Conservation (phyloP, 1,140 invertebrate species). For the Rhagoletis zephyria region DNA sequence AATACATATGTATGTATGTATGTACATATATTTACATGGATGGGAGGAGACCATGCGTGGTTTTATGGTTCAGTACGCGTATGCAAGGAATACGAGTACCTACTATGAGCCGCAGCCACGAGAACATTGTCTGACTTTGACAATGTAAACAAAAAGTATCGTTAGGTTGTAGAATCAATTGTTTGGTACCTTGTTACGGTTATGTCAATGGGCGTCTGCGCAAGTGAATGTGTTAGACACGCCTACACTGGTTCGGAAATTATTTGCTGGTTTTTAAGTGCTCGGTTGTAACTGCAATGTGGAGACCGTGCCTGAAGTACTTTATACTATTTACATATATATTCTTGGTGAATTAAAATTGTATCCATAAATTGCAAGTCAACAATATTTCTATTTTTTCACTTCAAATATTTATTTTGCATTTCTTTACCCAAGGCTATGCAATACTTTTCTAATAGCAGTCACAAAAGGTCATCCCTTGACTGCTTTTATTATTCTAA, state of each 20-base stretch:
- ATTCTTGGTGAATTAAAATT: no score
- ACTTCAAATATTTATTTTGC: no score
- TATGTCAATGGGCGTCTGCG: background rate
- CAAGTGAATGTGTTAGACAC: conserved; percentile 42
- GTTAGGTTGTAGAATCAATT: background rate
- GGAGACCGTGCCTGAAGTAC: no score
- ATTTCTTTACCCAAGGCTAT: no score
- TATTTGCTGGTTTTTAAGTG: background rate
- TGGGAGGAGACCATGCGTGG: background rate
- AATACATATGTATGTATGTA: background rate
- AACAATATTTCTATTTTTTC: no score
- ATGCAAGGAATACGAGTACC: background rate
- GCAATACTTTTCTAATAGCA: no score
- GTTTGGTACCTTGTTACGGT: background rate
- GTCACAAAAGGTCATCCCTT: no score
- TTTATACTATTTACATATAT: no score
- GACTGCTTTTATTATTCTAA: no score
- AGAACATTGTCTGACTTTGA: background rate
- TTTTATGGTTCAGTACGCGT: conserved; percentile 36
- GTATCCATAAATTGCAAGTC: no score
- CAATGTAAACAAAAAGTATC: conserved; percentile 46
- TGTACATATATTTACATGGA: background rate
- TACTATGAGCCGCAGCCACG: background rate
- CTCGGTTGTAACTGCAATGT: no score
- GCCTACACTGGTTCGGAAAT: background rate